Evolutionary conservation across 64 coral and sea anemone genomes (phyloP).

Genomic region (Hydrozoanthus tunicans): DNA sequence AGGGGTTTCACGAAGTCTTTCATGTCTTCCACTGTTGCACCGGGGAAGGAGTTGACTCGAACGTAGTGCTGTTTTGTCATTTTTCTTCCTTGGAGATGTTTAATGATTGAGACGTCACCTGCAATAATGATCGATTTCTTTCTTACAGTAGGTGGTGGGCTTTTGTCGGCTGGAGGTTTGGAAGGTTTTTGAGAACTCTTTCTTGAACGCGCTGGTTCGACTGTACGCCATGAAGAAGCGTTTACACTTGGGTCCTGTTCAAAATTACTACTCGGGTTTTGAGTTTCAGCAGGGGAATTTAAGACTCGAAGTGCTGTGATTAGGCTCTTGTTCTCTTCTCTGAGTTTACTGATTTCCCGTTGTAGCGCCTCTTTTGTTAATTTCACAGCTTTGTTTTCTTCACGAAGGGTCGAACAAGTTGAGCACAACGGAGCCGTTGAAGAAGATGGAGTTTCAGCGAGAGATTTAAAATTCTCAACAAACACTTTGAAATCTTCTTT

Average conservation of each 20-base stretch:
- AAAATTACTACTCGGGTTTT: not conserved
- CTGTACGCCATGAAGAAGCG: not conserved
- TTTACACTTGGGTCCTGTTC: not conserved
- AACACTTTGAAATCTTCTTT: not conserved
- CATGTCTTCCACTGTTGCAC: not conserved
- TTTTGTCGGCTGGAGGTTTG: conserved; percentile 1
- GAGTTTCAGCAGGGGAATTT: not conserved
- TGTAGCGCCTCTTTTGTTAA: not conserved
- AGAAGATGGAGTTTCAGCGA: not conserved
- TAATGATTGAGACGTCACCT: not conserved
- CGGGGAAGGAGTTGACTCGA: conserved; percentile 5
- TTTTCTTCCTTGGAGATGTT: not conserved
- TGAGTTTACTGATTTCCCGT: not conserved
- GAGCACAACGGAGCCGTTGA: conserved; percentile 1
- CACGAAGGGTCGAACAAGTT: conserved; percentile 1
- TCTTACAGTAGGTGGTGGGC: not conserved
- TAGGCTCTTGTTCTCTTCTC: conserved; percentile 6
- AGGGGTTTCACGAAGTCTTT: not conserved
- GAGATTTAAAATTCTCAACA: not conserved
- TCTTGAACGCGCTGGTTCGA: conserved; percentile 1
- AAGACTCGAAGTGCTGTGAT: conserved; percentile 2
- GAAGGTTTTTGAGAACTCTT: not conserved
- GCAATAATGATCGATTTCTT: conserved; percentile 8
- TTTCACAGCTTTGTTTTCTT: not conserved
- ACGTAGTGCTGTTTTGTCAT: conserved; percentile 2